Percentiles rank a stretch among this genome's conserved stretches.
phyloP scores from a whole-genome alignment of 2,888 invertebrate species.

The Candidula unifasciata region DNA sequence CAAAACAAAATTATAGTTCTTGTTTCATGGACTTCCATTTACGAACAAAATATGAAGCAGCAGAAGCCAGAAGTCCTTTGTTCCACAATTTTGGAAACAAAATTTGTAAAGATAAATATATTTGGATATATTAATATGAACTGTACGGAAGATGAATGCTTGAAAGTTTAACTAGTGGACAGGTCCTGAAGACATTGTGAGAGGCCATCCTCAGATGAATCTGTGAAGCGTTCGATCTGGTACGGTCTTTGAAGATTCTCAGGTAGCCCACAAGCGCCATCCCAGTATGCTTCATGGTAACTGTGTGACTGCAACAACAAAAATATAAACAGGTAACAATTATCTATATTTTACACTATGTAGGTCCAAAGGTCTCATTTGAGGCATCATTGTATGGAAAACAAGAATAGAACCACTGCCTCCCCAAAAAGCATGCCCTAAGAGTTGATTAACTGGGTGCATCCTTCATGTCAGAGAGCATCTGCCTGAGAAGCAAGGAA shows the following conservation, averaged over 20 bases:
- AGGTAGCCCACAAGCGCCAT: slow-evolving; percentile 71
- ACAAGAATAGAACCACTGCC: no score
- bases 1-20: no score
- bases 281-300: slow-evolving; percentile 73
- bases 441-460: no score
- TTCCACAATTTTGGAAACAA: not conserved
- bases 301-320: slow-evolving; percentile 69
- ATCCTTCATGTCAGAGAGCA: no score
- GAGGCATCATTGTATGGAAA: no score
- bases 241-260: slow-evolving; percentile 63
- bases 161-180: slow-evolving; percentile 62
- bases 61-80: not conserved
- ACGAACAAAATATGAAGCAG: not conserved
- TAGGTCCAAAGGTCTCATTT: not conserved
- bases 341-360: not conserved
- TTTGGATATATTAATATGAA: not conserved
- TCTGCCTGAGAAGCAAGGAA: no score
- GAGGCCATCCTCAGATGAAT: slow-evolving; percentile 66
- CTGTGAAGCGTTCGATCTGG: slow-evolving; percentile 61
- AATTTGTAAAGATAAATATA: not conserved
- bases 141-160: not conserved
- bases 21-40: no score
- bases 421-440: no score
- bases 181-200: slow-evolving; percentile 69
- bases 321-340: no score